These are phyloP conservation scores for Tenualosa ilisha DNA, from an alignment of 2,797 vertebrate genomes.

Conservation along the genomic window DNA sequence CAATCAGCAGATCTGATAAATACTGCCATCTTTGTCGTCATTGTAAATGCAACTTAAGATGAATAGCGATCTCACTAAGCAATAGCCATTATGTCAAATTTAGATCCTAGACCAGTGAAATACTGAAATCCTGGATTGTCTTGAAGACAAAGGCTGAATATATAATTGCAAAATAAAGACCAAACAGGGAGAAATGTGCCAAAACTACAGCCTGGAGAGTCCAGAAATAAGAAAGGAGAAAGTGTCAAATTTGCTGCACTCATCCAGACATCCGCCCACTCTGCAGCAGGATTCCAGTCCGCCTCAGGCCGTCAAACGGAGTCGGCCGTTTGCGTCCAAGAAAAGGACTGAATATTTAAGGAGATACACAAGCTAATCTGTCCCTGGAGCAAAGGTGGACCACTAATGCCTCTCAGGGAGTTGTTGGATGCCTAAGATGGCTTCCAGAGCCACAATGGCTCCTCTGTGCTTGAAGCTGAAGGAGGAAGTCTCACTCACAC, in stretches of 20 bases:
- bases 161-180: conserved; percentile 4
- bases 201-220: not conserved
- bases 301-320: not conserved
- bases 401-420: conserved; percentile 5
- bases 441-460: not conserved
- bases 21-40: not conserved
- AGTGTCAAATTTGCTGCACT: conserved; percentile 17
- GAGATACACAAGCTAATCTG: conserved; percentile 20
- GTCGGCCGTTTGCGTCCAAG: not conserved
- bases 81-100: not conserved
- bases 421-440: not conserved
- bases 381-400: conserved; percentile 15
- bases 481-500: not conserved
- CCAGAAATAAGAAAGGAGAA: conserved; percentile 9
- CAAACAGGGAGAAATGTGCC: not conserved
- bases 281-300: not conserved
- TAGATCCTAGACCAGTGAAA: not conserved
- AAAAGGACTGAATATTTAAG: conserved; percentile 32
- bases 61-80: not conserved
- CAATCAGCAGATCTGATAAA: not conserved
- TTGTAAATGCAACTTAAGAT: not conserved
- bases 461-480: not conserved
- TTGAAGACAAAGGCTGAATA: conserved; percentile 14
- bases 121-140: not conserved
- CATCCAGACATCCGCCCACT: conserved; percentile 19